phyloP scores from a whole-genome alignment of 2,888 invertebrate species.

The Cheilosia vulpina region DNA sequence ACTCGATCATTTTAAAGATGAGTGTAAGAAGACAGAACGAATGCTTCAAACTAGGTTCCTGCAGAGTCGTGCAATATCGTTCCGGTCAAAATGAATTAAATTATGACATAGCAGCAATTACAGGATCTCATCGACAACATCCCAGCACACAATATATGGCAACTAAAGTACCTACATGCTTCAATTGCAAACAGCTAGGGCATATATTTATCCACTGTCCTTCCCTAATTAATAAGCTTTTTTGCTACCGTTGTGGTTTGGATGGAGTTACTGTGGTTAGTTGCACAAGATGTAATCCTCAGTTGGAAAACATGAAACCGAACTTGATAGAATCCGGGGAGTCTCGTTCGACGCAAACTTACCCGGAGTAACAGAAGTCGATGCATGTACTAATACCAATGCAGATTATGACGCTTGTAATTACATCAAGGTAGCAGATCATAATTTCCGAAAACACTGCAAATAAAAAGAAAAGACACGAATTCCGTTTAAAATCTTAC shows the following conservation, averaged over 20 bases:
- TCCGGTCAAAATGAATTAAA: neutral
- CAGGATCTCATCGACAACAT: neutral
- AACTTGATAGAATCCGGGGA: neutral
- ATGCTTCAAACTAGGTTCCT: neutral
- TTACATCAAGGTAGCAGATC: neutral
- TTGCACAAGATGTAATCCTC: neutral
- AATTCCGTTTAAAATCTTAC: neutral
- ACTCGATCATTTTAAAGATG: neutral
- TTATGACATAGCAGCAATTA: neutral
- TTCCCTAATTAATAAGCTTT: neutral
- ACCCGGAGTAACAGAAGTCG: constrained; percentile 7
- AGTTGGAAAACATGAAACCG: neutral
- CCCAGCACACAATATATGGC: too few species aligned
- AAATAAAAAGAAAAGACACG: neutral
- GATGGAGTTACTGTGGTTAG: neutral
- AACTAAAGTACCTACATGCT: neutral
- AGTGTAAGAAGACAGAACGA: neutral
- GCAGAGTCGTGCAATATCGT: constrained; percentile 1
- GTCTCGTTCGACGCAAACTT: constrained; percentile 12
- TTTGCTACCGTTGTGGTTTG: constrained; percentile 12
- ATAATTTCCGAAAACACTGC: neutral
- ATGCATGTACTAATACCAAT: neutral
- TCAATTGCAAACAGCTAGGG: neutral
- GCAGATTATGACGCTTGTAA: too few species aligned
- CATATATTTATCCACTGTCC: neutral